Conservation (phyloP, 2,888 invertebrate genomes). For the Sphaeridia pumilis region DNA sequence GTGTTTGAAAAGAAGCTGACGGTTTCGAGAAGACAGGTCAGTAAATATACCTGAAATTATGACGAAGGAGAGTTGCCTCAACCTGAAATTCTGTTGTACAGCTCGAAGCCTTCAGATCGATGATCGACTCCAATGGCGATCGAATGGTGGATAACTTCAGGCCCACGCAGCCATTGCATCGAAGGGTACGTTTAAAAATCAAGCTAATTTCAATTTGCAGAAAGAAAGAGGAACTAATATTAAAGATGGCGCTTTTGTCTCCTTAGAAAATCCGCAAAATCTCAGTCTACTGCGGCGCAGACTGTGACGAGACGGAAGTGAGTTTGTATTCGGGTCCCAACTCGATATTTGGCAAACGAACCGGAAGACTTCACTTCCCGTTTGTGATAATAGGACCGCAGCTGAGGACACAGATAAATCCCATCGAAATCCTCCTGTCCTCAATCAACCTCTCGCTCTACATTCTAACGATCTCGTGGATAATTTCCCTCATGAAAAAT, state of each 20-base stretch:
- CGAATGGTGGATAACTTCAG: constrained; percentile 12
- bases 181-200: constrained; percentile 5
- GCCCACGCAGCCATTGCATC: constrained; percentile 12
- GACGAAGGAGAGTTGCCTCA: not conserved
- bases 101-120: constrained; percentile 10
- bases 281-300: constrained; percentile 9
- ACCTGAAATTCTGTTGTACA: too few relatives aligned
- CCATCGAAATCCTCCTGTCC: constrained; percentile 2
- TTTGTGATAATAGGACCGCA: constrained; percentile 12
- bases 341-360: not conserved
- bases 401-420: not conserved
- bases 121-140: constrained; percentile 13
- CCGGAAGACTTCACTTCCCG: constrained; percentile 5
- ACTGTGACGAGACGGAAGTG: constrained; percentile 6
- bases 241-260: not conserved
- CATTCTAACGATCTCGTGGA: constrained; percentile 9
- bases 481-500: not conserved
- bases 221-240: not conserved
- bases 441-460: constrained; percentile 10
- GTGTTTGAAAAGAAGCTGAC: constrained; percentile 6
- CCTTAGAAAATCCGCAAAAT: constrained; percentile 15
- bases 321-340: not conserved
- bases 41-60: too few relatives aligned
- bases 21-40: constrained; percentile 9
- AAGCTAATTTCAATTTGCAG: not conserved